Evolutionary conservation across 2,797 vertebrate species (phyloP), one percentile per base, ranked within the genome.

Genomic region (Fratercula arctica): DNA sequence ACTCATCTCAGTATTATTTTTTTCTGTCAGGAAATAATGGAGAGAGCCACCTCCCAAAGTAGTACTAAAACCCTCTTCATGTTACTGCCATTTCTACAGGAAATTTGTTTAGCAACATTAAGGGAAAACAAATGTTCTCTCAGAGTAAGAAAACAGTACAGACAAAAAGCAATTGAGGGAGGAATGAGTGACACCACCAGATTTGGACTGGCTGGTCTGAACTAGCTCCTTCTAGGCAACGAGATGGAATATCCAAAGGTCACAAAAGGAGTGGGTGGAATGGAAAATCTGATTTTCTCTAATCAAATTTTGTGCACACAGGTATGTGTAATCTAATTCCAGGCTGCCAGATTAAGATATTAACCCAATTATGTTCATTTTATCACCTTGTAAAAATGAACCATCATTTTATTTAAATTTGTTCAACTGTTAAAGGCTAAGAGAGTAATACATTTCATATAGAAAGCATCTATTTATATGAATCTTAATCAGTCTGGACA

Each of bases 381-480:
- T 97, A 97, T 97, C 97, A 96, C 90, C 94, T 39, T 93, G 95
- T 90, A 97, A 97, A 97, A 97, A 97, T 53, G 90, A 98, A 63
- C 60, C 89, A 94, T 96, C 88, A 94, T 95, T 98, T 96, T 92
- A 96, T 94, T 98, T 98, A 95, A 96, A 97, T 97, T 97, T 97
- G 94, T 90, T 97, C 93, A 96, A 95, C 92, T 96, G 88, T 95
- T 97, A 96, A 95, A 96, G 81, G 96, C 96, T 97, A 96, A 95
- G 63, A 96, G 81, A 96, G 94, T 97, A 97, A 97, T 87, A 93
- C 83, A 92, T 97, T 96, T 97, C 93, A 89, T 96, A 96, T 84
- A 96, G 96, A 97, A 97, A 91, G 72, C 97, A 97, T 96, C 95
- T 98, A 97, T 97, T 97, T 98, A 97, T 91, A 94, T 89, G 91